These are phyloP conservation scores for Panthera uncia DNA, from an alignment of 2,113 vertebrate genomes.

Conservation along the genomic window DNA sequence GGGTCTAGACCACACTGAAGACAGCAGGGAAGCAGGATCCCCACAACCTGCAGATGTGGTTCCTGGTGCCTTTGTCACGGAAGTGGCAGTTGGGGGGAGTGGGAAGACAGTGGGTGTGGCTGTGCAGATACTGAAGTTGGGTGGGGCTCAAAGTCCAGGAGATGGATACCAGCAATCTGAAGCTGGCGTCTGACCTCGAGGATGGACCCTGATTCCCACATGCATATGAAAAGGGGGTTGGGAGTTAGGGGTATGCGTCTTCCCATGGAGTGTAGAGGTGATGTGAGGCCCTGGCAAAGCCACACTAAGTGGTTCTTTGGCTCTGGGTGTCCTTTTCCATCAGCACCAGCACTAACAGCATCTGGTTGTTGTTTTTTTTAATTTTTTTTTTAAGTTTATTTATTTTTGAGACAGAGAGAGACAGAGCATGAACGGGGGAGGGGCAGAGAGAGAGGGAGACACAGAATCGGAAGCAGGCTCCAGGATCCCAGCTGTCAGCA, in stretches of 20 bases:
- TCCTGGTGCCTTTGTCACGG: too few species aligned
- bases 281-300: background rate
- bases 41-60: rapidly evolving
- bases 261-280: background rate
- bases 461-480: too few species aligned
- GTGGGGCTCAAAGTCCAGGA: background rate
- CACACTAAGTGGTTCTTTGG: too few species aligned
- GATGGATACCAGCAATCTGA: background rate
- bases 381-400: too few species aligned
- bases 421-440: too few species aligned
- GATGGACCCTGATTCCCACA: rapidly evolving
- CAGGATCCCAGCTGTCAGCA: too few species aligned
- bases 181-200: background rate
- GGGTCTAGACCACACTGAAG: background rate
- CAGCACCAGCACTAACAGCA: background rate
- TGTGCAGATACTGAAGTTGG: background rate
- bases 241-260: rapidly evolving
- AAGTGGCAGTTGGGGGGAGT: too few species aligned
- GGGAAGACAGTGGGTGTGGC: background rate
- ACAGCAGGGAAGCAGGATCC: background rate
- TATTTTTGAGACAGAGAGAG: too few species aligned
- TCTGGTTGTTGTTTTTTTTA: background rate
- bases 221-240: rapidly evolving
- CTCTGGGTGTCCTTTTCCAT: too few species aligned
- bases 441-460: too few species aligned